Base-by-base conservation (phyloP, 2,797 vertebrate genomes). In the Gymnodraco acuticeps region DNA sequence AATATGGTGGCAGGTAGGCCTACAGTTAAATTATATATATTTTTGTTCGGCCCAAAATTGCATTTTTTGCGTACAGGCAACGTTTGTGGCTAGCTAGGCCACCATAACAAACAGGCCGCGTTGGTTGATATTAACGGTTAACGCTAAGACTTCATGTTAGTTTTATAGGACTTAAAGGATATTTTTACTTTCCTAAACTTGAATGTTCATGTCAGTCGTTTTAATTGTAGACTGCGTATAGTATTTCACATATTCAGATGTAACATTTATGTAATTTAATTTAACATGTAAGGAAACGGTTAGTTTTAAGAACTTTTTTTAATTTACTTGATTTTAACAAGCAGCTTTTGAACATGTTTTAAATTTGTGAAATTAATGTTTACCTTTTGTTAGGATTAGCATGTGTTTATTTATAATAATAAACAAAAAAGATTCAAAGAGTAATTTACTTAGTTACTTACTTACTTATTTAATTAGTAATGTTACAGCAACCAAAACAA, bases 1-100 rank as follows among this genome's bases (percentile, higher is more conserved):
- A 5, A 75, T 58, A 5, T 89, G 88, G 81, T 89, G 80, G 80
- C 68, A 93, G 92, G 92, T 93, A 23, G 23, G 23, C 23, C 23
- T 23, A 90, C 3, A 16, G 75, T 65, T 12, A 50, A 4, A 1
- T 17, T 23, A 23, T 3, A 1, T n/a, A 1, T 42, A 0, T 23
- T 45, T 45, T 64, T 2, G 9, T 14, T 38, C 33, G 1, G 6
- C 8, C 33, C 33, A 0, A 47, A 38, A 38, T 38, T 38, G 33
- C 6, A 7, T 38, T 38, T 38, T 42, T 52, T 31, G 5, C 3
- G 14, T 1, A 1, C 9, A 38, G 33, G 0, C 0, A 6, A 5
- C 2, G 13, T 19, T 51, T 66, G 20, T 23, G 59, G 3, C 2
- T 10, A 42, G 10, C 23, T 17, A 8, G 3, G 33, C 10, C 31